A percentile compares a stretch with the other conserved stretches of the same genome.
Evolutionary conservation across 2,797 vertebrate genomes (phyloP).

Genomic region (Simalia tracyae): DNA sequence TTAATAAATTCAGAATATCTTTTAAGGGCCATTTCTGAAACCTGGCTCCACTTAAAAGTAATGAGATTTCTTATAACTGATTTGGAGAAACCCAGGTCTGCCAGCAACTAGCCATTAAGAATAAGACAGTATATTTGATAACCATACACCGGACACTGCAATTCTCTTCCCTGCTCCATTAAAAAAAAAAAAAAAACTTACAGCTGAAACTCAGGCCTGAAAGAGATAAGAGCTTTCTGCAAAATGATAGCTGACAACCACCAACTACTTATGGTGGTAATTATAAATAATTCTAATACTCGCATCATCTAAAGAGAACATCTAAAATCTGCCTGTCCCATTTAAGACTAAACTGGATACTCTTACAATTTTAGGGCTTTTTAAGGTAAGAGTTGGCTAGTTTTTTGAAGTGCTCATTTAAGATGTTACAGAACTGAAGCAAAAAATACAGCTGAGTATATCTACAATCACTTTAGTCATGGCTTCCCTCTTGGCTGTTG

Average conservation of each 20-base stretch:
- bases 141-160: background rate
- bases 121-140: background rate
- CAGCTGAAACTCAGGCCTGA: background rate
- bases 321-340: background rate
- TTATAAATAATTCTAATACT: background rate
- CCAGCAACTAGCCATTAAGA: background rate
- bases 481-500: background rate
- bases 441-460: background rate
- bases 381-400: background rate
- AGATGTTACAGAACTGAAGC: background rate
- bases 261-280: background rate
- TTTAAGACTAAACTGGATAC: background rate
- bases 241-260: background rate
- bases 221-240: background rate
- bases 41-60: slow-evolving; percentile 12
- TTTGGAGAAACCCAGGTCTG: background rate
- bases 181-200: background rate
- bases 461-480: background rate
- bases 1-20: slow-evolving; percentile 13
- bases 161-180: background rate
- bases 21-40: slow-evolving; percentile 5
- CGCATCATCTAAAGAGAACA: background rate
- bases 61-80: slow-evolving; percentile 24
- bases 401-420: background rate
- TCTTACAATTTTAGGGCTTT: background rate